Evolutionary conservation across 2,888 invertebrate genomes (phyloP).

Genomic region (Uropetala carovei): DNA sequence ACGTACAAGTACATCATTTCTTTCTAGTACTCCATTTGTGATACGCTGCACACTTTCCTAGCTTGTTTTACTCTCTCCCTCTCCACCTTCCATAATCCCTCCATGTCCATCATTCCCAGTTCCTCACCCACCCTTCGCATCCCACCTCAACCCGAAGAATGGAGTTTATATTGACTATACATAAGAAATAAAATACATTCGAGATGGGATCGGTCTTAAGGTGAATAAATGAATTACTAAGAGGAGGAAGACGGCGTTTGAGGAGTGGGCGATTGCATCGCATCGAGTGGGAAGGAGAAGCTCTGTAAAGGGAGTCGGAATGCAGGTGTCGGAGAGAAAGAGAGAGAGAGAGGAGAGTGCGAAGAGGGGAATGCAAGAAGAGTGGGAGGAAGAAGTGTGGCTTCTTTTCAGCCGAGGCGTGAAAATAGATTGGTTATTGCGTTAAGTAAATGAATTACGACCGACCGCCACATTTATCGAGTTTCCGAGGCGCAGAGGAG

Average conservation of each 20-base stretch:
- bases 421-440: conserved; percentile 22
- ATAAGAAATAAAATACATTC: background rate
- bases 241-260: background rate
- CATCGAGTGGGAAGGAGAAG: background rate
- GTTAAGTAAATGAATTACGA: conserved; percentile 12
- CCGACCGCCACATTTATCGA: background rate
- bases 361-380: background rate
- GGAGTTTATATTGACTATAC: background rate
- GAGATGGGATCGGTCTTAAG: conserved; percentile 12
- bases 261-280: conserved; percentile 15
- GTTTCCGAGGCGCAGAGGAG: background rate
- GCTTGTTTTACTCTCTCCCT: background rate
- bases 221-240: conserved; percentile 27
- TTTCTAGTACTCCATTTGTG: too few species aligned
- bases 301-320: conserved; percentile 7
- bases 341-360: background rate
- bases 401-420: conserved; percentile 7
- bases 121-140: background rate
- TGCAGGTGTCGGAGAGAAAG: background rate
- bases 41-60: background rate
- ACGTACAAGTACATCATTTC: too few species aligned
- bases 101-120: background rate
- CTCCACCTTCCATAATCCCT: background rate
- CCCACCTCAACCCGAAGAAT: background rate
- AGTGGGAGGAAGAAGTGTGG: background rate